Evolutionary conservation across 1,140 invertebrate genomes (phyloP).

Genomic region (Myzus persicae): DNA sequence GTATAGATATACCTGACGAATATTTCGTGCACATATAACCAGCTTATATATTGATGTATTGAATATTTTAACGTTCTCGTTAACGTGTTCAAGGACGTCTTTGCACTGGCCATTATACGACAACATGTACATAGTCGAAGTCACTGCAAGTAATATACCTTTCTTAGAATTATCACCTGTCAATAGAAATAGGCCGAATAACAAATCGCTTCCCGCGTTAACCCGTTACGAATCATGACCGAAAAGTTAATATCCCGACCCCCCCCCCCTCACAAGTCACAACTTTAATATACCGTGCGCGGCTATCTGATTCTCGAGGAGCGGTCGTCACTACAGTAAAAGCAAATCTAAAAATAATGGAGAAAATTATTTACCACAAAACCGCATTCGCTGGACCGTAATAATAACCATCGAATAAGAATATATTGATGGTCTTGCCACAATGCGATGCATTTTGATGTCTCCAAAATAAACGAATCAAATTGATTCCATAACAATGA

Average conservation of each 20-base stretch:
- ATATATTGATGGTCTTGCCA: neutral
- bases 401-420: neutral
- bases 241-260: neutral
- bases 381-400: slow-evolving; percentile 8
- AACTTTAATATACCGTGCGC: neutral
- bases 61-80: neutral
- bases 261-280: neutral
- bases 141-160: neutral
- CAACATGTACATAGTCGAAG: neutral
- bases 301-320: neutral
- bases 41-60: too few relatives aligned
- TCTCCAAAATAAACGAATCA: neutral
- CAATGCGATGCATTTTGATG: neutral
- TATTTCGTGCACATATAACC: neutral
- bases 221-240: slow-evolving; percentile 17
- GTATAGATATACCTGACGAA: neutral
- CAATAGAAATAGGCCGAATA: neutral
- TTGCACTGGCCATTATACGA: neutral
- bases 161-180: slow-evolving; percentile 6
- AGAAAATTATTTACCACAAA: neutral
- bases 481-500: neutral
- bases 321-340: neutral
- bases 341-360: slow-evolving; percentile 1
- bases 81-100: neutral
- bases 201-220: slow-evolving; percentile 21